Conservation (phyloP, 2,113 vertebrate species). For the Gobius niger region DNA sequence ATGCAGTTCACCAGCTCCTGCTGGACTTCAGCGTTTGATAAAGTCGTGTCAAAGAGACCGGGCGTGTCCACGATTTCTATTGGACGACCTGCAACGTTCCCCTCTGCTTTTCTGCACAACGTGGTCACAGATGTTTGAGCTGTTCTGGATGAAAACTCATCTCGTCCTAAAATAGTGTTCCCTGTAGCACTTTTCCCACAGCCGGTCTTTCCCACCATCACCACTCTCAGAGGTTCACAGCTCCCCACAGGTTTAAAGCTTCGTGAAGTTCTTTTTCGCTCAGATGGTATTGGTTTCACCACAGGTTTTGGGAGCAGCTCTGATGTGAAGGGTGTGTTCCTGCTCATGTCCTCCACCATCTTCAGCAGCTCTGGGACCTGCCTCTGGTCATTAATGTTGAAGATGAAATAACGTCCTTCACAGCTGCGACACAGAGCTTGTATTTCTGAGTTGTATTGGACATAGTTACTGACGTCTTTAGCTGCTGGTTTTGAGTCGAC, state of each 20-base stretch:
- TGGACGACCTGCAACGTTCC: not conserved
- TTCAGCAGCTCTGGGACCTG: slow-evolving; percentile 28
- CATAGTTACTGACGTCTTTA: not conserved
- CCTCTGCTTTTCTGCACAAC: slow-evolving; percentile 6
- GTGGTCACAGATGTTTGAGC: slow-evolving; percentile 4
- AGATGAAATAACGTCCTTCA: not conserved
- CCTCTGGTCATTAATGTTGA: slow-evolving; percentile 28
- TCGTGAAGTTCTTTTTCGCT: not conserved
- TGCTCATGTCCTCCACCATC: slow-evolving; percentile 20
- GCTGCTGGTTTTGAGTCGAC: slow-evolving; percentile 7
- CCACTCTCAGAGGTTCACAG: not conserved
- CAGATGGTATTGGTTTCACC: not conserved
- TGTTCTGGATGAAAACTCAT: not conserved
- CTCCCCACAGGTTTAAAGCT: not conserved
- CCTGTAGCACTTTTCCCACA: slow-evolving; percentile 47
- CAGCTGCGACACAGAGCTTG: slow-evolving; percentile 3
- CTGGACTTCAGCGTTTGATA: not conserved
- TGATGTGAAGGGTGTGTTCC: slow-evolving; percentile 9
- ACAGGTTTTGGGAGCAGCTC: not conserved
- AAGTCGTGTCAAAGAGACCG: slow-evolving; percentile 31
- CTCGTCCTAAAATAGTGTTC: slow-evolving; percentile 33
- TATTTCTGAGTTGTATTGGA: slow-evolving; percentile 27
- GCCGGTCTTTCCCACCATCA: slow-evolving; percentile 43
- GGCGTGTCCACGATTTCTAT: slow-evolving; percentile 38
- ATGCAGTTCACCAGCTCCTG: slow-evolving; percentile 44